Base-by-base conservation (phyloP, 2,113 vertebrate genomes). In the Montifringilla adamsi region DNA sequence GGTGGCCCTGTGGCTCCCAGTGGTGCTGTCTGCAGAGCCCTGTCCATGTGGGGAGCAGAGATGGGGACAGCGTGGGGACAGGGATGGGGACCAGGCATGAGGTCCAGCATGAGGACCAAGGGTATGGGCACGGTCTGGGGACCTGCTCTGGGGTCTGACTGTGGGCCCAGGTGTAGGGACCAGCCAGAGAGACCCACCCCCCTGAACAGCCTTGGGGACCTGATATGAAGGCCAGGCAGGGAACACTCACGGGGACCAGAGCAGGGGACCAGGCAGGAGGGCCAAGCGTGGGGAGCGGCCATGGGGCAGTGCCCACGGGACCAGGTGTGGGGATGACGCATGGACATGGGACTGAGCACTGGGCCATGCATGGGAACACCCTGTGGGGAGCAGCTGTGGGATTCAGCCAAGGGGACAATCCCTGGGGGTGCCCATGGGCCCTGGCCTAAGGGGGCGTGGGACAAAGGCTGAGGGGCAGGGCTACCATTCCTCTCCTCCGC, bases 301-400 rank as follows among this genome's bases (percentile, higher is more conserved):
- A 1, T 11, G 28, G 52, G 43, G n/a, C 47, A 47, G 35, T 12
- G 21, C 6, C 76, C 3, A 0, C 9, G 35, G 46, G 15, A 33
- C 21, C 41, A 35, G 30, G 15, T 0, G 0, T 10, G 37, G 30
- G 30, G 24, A 31, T n/a, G 26, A 23, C 6, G 16, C 33, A 6
- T 10, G 67, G 43, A n/a, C 35, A 5, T 11, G 26, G 56, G 44
- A 20, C 49, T 46, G 64, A 39, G 18, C 27, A 16, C 1, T 1
- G 12, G 39, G 20, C 33, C 1, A 10, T 14, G 12, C 27, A 19
- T 27, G 13, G 39, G 43, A 55, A 46, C 47, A 28, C 7, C 13
- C 11, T 15, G 30, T 10, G 27, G 27, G 43, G 26, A 47, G 13
- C 28, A 47, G 46, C 33, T 35, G 35, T 7, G 24, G 43, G 47